Conservation (phyloP, 2,888 invertebrate species). For the Tenodera sinensis region DNA sequence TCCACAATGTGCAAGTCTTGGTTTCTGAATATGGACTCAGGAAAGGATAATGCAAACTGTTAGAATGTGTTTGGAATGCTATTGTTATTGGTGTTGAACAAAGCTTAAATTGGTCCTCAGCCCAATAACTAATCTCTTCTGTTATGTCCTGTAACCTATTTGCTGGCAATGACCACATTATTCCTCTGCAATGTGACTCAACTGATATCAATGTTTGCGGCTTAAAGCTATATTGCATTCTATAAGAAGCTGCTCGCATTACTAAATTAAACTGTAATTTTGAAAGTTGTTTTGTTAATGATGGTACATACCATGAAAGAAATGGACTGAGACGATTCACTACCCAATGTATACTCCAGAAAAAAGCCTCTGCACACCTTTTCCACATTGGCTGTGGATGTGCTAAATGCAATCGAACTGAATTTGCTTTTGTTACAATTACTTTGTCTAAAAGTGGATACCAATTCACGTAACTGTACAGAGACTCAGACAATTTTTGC, state of each 20-base stretch:
- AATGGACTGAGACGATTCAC: constrained; percentile 18
- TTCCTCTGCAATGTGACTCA: constrained; percentile 21
- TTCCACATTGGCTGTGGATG: constrained; percentile 26
- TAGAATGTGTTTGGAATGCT: constrained; percentile 20
- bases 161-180: constrained; percentile 25
- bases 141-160: constrained; percentile 2
- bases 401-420: constrained; percentile 20
- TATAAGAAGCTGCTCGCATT: neutral
- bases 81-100: constrained; percentile 26
- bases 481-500: constrained; percentile 10
- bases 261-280: constrained; percentile 20
- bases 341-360: constrained; percentile 21
- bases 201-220: constrained; percentile 23
- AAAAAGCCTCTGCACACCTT: constrained; percentile 18
- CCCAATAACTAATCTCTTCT: constrained; percentile 22
- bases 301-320: constrained; percentile 23
- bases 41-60: constrained; percentile 5
- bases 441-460: constrained; percentile 28
- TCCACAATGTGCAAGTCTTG: constrained; percentile 24
- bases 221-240: constrained; percentile 22
- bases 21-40: constrained; percentile 20
- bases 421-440: constrained; percentile 14
- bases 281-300: constrained; percentile 17
- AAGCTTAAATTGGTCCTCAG: constrained; percentile 13
- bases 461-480: constrained; percentile 24